Evolutionary conservation across 2,113 vertebrate genomes (phyloP), one percentile per base, ranked within the genome.

Genomic region (Pipa parva): DNA sequence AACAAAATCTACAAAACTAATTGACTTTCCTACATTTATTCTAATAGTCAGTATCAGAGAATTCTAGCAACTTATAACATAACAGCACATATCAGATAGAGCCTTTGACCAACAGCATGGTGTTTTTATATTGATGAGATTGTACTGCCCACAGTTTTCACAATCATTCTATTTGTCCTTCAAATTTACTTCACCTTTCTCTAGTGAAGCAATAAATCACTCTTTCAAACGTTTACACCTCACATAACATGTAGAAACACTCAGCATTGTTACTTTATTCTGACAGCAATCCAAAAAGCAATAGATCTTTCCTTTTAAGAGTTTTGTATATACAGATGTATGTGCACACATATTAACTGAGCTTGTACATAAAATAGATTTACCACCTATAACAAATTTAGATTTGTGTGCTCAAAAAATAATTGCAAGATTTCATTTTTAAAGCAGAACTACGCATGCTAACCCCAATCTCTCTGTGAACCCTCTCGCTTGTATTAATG

Each of bases 141-240:
- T 65, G 20, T 46, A 65, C 11, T 25, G 50, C 54, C 26, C 13
- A 64, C 17, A 11, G 22, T 20, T 65, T 65, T 56, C 13, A 24
- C 55, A 64, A 56, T 27, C 63, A 18, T 63, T 55, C 52, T 28
- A 25, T 63, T 55, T 63, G 62, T 55, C 62, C 50, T 63, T 63
- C 49, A 55, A 63, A 54, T 54, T 63, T 54, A 49, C 33, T 63
- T 67, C 52, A 58, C 36, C 51, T 65, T 55, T 67, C 37, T 18
- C 28, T 49, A 33, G 42, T 49, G 27, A 10, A 27, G 42, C 45
- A 58, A 67, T 67, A 67, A 58, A 58, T 67, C 52, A 58, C 48
- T 67, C 54, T 65, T 25, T 58, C 50, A 46, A 46, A 56, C 51
- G n/a, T 56, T 63, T 63, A 54, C 63, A 65, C 63, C 39, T 55